Base-by-base conservation (phyloP, 2,888 invertebrate genomes). In the Encarsia formosa region DNA sequence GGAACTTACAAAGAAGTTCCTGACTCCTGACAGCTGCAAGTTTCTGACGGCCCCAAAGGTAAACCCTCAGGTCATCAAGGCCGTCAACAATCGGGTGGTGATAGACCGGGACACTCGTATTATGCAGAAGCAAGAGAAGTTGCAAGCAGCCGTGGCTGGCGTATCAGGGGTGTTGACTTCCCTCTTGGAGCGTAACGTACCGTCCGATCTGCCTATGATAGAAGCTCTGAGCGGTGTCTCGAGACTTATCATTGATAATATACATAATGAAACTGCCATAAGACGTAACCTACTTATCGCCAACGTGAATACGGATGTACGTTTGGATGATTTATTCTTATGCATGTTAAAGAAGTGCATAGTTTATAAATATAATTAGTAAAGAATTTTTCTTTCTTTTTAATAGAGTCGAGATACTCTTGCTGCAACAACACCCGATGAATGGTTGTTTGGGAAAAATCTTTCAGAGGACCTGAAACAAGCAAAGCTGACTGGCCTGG, bases 221-320 rank as follows among this genome's bases (percentile, higher is more conserved):
- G 31, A 42, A 11, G 2, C 19, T 20, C 11, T 42, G 8, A 31
- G 31, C 20, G 31, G 15, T n/a, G 6, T 31, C 9, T 18, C 20
- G 6, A 13, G 31, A 9, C 20, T 42, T 5, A 13, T 42, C 2
- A 19, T 19, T 6, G 42, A 42, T 15, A 8, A 19, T 3, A 19
- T 42, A 8, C 42, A 42, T 9, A 32, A 42, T 32, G 42, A 42
- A 18, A 31, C 19, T 4, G 8, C 29, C 9, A 31, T 42, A 5
- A 29, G 45, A 3, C 42, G 40, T 11, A 48, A 22, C 5, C 16
- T 54, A 15, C 50, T 57, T 13, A n/a, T 51, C 9, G 43, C 54
- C 15, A 52, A 57, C 16, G 13, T 51, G 6, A 44, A 48, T 31
- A 11, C 37, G 9, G 9, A n/a, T n/a, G n/a, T n/a, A n/a, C n/a